These are phyloP conservation scores for Heliothis subflexa DNA, from an alignment of 1,140 invertebrate species.

Conservation along the genomic window DNA sequence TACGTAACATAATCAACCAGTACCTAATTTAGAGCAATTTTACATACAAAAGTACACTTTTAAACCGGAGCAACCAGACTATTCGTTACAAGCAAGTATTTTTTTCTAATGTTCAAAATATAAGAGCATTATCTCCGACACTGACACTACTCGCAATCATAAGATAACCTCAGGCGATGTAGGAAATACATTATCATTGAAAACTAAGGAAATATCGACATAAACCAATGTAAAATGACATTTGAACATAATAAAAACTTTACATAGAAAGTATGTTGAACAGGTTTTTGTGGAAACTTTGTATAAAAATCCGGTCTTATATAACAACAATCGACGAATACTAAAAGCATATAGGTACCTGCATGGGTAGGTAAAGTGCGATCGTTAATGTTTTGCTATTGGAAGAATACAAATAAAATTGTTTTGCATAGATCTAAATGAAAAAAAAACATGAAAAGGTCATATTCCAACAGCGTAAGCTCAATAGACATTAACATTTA, in stretches of 20 bases:
- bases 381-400: slow-evolving; percentile 24
- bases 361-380: neutral
- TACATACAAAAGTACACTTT: slow-evolving; percentile 28
- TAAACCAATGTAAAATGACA: neutral
- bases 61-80: slow-evolving; percentile 14
- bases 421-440: slow-evolving; percentile 27
- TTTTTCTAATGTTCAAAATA: slow-evolving; percentile 16
- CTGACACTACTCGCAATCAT: slow-evolving; percentile 21
- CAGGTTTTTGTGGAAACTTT: slow-evolving; percentile 42
- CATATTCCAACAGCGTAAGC: slow-evolving; percentile 22
- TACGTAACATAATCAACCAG: slow-evolving; percentile 31
- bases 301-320: slow-evolving; percentile 31
- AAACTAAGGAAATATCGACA: slow-evolving; percentile 26
- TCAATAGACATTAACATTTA: slow-evolving; percentile 43
- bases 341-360: slow-evolving; percentile 13
- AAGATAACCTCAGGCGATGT: slow-evolving; percentile 32
- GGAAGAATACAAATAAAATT: slow-evolving; percentile 24
- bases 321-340: slow-evolving; percentile 39
- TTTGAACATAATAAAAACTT: slow-evolving; percentile 27
- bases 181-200: slow-evolving; percentile 24
- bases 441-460: slow-evolving; percentile 15
- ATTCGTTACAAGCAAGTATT: slow-evolving; percentile 6
- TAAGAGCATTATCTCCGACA: slow-evolving; percentile 14
- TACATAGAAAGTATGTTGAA: slow-evolving; percentile 46
- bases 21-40: slow-evolving; percentile 41